These are phyloP conservation scores for Acholoe squamosa DNA, from an alignment of 2,888 invertebrate species.

Conservation along the genomic window DNA sequence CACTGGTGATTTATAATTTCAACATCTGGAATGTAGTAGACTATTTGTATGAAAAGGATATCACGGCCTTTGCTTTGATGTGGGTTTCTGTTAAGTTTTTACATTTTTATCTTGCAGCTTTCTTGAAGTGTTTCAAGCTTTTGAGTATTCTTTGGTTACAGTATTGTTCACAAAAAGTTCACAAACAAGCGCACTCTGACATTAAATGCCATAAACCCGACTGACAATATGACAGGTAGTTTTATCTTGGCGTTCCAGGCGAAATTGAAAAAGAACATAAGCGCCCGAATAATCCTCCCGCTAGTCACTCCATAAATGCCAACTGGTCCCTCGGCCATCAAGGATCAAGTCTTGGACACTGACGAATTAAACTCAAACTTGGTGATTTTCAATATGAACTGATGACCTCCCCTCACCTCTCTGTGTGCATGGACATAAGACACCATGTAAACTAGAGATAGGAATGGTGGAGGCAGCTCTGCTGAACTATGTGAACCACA, in stretches of 20 bases:
- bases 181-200: not conserved
- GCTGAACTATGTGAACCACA: conserved; percentile 65
- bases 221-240: conserved; percentile 15
- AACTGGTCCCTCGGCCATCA: not conserved
- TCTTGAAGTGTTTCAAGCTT: too few species aligned
- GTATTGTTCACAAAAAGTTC: not conserved
- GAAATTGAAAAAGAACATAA: conserved; percentile 44
- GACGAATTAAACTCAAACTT: not conserved
- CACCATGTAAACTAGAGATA: conserved; percentile 55
- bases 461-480: conserved; percentile 60
- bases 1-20: not conserved
- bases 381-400: too few species aligned
- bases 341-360: not conserved
- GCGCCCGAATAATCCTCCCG: not conserved
- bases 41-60: not conserved
- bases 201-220: not conserved
- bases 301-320: conserved; percentile 13
- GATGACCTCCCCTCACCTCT: conserved; percentile 24
- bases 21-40: not conserved
- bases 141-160: not conserved
- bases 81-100: not conserved
- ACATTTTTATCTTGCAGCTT: not conserved
- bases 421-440: conserved; percentile 61
- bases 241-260: conserved; percentile 44
- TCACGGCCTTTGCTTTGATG: conserved; percentile 58